Percentiles rank a stretch among this genome's conserved stretches.
Conservation (phyloP, 2,888 invertebrate genomes). For the Digitonthophagus gazella region DNA sequence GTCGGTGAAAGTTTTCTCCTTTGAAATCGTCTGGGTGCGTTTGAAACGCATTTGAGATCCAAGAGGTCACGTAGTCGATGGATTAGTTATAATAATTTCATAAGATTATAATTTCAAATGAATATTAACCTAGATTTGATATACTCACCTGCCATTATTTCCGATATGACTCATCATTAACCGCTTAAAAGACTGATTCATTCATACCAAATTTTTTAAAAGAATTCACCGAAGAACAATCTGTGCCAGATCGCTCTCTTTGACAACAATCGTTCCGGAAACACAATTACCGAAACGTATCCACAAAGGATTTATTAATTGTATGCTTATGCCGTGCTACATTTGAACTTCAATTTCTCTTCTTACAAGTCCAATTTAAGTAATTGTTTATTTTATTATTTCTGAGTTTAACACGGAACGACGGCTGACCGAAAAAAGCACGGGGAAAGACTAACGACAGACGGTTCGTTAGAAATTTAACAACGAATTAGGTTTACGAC, state of each 20-base stretch:
- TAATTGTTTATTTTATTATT: not conserved
- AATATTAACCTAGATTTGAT: not conserved
- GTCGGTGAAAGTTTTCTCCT: not conserved
- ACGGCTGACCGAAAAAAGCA: not conserved
- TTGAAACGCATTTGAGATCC: not conserved
- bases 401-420: not conserved
- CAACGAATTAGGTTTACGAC: not conserved
- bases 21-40: not conserved
- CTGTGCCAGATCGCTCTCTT: not conserved
- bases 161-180: not conserved
- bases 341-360: not conserved
- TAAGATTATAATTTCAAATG: not conserved
- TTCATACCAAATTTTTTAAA: not conserved
- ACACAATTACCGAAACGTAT: constrained; percentile 1
- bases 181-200: not conserved
- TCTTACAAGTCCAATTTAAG: not conserved
- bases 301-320: not conserved
- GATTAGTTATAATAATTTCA: not conserved
- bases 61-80: not conserved
- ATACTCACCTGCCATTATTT: too few relatives aligned
- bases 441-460: not conserved
- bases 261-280: constrained; percentile 7
- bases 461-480: not conserved
- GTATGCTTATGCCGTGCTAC: not conserved
- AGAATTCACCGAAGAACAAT: not conserved